Evolutionary conservation across 1,140 invertebrate species (phyloP).

Genomic region (Acromyrmex heyeri): DNA sequence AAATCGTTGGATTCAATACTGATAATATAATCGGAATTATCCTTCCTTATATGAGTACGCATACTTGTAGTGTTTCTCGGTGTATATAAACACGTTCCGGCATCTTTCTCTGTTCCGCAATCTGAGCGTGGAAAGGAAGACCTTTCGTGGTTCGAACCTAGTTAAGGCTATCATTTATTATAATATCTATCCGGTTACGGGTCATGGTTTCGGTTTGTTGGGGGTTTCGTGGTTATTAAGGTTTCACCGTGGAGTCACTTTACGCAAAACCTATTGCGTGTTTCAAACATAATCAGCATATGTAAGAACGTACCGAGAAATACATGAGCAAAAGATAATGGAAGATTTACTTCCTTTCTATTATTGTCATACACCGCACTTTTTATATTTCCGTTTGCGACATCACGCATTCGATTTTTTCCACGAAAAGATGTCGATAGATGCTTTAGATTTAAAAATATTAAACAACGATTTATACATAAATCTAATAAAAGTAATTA

Average conservation of each 20-base stretch:
- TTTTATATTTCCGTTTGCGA: conserved; percentile 40
- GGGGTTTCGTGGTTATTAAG: conserved; percentile 72
- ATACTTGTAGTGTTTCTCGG: conserved; percentile 4
- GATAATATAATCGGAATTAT: not conserved
- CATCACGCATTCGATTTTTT: conserved; percentile 9
- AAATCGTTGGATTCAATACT: not conserved
- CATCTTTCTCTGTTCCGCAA: conserved; percentile 1
- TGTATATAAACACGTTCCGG: not conserved
- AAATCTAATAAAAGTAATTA: conserved; percentile 14
- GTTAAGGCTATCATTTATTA: conserved; percentile 70
- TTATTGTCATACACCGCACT: not conserved
- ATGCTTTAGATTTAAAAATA: not conserved
- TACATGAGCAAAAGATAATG: not conserved
- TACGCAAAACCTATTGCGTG: conserved; percentile 48
- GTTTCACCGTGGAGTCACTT: conserved; percentile 71
- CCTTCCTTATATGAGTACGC: not conserved
- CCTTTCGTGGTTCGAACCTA: conserved; percentile 60
- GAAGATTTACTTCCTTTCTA: conserved; percentile 34
- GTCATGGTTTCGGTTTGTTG: conserved; percentile 71
- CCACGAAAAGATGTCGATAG: not conserved
- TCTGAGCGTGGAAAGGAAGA: conserved; percentile 58
- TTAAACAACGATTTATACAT: not conserved
- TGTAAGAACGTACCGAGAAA: conserved; percentile 50
- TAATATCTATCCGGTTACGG: conserved; percentile 76
- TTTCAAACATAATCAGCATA: conserved; percentile 13